A percentile compares a stretch with the other conserved stretches of the same genome.
These are phyloP conservation scores for Ichneumon xanthorius DNA, from an alignment of 2,888 invertebrate species.

Conservation along the genomic window DNA sequence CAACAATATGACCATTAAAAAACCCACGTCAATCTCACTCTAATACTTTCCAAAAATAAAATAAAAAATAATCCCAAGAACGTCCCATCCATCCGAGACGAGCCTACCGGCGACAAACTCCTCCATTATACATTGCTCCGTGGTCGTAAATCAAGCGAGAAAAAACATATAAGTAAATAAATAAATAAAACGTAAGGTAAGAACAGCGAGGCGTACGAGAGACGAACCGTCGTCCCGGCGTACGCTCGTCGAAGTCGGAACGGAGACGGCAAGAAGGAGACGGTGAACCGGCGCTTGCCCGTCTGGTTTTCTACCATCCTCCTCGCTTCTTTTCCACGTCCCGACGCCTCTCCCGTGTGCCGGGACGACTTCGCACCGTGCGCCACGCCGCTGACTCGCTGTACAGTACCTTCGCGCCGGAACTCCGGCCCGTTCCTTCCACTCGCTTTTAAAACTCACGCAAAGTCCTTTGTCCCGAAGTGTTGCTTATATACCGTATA, in stretches of 20 bases:
- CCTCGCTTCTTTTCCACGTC: constrained; percentile 25
- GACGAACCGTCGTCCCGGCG: constrained; percentile 40
- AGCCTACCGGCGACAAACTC: background rate
- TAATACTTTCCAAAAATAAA: background rate
- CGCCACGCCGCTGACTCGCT: constrained; percentile 22
- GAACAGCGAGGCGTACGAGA: constrained; percentile 42
- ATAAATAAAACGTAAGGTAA: background rate
- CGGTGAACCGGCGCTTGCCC: constrained; percentile 38
- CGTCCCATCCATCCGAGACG: background rate
- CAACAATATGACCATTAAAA: no score
- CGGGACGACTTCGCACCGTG: constrained; percentile 52
- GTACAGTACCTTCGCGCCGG: constrained; percentile 40
- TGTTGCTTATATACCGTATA: background rate
- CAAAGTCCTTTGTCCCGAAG: constrained; percentile 67
- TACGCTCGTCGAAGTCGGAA: constrained; percentile 19
- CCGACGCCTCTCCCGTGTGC: constrained; percentile 26
- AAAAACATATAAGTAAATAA: background rate
- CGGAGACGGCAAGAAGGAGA: constrained; percentile 31
- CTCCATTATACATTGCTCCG: background rate
- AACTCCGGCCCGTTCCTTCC: constrained; percentile 58
- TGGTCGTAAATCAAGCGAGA: background rate
- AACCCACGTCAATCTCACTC: no score
- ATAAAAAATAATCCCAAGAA: background rate
- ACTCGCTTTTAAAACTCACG: constrained; percentile 63
- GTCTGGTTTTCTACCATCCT: constrained; percentile 47